phyloP scores from a whole-genome alignment of 1,140 invertebrate species.

The Olivierus martensii region DNA sequence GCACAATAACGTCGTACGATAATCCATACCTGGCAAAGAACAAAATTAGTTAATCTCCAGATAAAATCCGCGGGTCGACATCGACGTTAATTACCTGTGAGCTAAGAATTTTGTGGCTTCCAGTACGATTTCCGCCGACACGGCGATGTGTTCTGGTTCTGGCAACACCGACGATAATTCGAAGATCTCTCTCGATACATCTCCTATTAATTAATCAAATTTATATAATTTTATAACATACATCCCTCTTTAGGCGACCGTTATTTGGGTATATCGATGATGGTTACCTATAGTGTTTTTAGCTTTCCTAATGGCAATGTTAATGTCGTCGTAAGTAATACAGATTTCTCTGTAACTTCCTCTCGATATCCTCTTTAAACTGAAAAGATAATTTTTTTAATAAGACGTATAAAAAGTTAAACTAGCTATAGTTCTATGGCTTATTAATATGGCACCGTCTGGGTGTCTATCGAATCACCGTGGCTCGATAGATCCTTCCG shows the following conservation, averaged over 20 bases:
- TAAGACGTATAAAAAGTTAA: too few relatives aligned
- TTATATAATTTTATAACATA: neutral
- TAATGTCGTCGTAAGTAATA: conserved; percentile 81
- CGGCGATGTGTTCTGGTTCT: conserved; percentile 20
- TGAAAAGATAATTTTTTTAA: neutral
- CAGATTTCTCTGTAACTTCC: conserved; percentile 40
- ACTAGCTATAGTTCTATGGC: too few relatives aligned
- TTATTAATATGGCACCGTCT: too few relatives aligned
- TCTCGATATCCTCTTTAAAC: conserved; percentile 28
- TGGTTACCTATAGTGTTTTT: conserved; percentile 43
- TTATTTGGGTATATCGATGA: conserved; percentile 21
- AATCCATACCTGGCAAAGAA: conserved; percentile 52
- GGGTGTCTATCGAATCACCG: too few relatives aligned
- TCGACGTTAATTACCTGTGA: conserved; percentile 59
- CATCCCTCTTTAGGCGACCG: neutral
- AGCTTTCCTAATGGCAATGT: conserved; percentile 72
- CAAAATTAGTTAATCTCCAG: too few relatives aligned
- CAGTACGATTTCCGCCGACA: conserved; percentile 37
- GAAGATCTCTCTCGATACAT: conserved; percentile 22
- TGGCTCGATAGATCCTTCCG: too few relatives aligned
- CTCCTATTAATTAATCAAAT: conserved; percentile 4
- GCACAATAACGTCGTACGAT: conserved; percentile 69
- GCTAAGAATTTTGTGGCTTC: conserved; percentile 73
- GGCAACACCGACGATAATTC: conserved; percentile 23
- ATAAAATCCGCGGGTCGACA: too few relatives aligned